These are phyloP conservation scores for Lepus oiostolus DNA, from an alignment of 2,797 vertebrate species.

Conservation along the genomic window DNA sequence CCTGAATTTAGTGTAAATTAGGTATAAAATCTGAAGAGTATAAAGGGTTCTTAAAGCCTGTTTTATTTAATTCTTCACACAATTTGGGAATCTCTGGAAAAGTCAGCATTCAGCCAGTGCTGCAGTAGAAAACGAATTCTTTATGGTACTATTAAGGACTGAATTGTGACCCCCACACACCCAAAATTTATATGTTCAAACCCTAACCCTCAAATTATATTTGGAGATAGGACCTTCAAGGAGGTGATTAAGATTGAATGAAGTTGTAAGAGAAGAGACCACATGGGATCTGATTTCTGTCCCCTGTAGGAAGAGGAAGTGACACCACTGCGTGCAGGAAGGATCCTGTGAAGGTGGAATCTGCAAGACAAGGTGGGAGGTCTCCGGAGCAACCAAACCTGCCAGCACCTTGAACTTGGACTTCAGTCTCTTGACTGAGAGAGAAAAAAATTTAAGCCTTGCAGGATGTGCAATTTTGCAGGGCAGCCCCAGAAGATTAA, in stretches of 20 bases:
- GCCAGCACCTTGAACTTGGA: neutral
- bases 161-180: neutral
- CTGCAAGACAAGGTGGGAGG: neutral
- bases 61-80: neutral
- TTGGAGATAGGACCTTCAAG: neutral
- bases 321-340: neutral
- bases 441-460: neutral
- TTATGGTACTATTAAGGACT: neutral
- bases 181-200: neutral
- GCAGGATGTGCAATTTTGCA: neutral
- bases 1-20: neutral
- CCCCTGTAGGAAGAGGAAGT: neutral
- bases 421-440: neutral
- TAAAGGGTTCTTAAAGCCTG: neutral
- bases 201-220: neutral
- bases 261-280: neutral
- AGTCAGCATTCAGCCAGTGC: neutral
- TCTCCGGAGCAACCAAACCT: neutral
- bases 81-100: neutral
- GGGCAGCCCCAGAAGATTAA: neutral
- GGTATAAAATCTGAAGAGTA: neutral
- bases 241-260: neutral
- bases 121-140: neutral
- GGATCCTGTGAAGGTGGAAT: neutral
- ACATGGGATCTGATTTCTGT: neutral